These are phyloP conservation scores for Drosophila ambigua DNA, from an alignment of 1,140 invertebrate genomes.

Conservation along the genomic window DNA sequence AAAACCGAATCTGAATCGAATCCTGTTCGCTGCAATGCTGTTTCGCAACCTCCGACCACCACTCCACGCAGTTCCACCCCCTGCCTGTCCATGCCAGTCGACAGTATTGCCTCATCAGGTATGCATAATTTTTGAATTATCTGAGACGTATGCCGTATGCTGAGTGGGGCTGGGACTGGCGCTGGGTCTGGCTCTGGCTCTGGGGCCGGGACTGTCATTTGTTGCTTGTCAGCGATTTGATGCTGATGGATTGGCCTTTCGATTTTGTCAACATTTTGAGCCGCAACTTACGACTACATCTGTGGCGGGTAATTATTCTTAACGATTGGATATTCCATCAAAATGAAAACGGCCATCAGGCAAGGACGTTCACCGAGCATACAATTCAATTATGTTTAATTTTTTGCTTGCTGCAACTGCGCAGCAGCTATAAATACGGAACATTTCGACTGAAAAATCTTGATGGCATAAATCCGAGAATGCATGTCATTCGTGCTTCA, in stretches of 20 bases:
- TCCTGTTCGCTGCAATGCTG: constrained; percentile 50
- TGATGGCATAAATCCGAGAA: no score
- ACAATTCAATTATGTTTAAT: not conserved
- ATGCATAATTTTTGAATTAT: constrained; percentile 37
- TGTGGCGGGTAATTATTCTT: constrained; percentile 12
- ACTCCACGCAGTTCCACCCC: constrained; percentile 6
- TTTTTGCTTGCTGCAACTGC: not conserved
- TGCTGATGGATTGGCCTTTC: constrained; percentile 52
- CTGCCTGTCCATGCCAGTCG: not conserved
- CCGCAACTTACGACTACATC: not conserved
- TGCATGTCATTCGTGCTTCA: no score
- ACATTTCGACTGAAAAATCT: not conserved
- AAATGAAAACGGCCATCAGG: constrained; percentile 18
- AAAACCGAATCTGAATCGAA: constrained; percentile 40
- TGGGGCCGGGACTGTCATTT: not conserved
- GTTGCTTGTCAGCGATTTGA: constrained; percentile 21
- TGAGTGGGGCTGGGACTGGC: no score
- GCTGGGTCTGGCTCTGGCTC: no score
- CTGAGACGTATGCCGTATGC: no score
- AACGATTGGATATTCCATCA: constrained; percentile 12
- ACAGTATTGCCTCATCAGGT: constrained; percentile 40
- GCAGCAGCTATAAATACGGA: not conserved
- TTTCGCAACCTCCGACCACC: constrained; percentile 61
- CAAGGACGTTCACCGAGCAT: not conserved
- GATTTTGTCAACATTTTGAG: constrained; percentile 13